Evolutionary conservation across 2,797 vertebrate species (phyloP).

Genomic region (Heterohyrax brucei): DNA sequence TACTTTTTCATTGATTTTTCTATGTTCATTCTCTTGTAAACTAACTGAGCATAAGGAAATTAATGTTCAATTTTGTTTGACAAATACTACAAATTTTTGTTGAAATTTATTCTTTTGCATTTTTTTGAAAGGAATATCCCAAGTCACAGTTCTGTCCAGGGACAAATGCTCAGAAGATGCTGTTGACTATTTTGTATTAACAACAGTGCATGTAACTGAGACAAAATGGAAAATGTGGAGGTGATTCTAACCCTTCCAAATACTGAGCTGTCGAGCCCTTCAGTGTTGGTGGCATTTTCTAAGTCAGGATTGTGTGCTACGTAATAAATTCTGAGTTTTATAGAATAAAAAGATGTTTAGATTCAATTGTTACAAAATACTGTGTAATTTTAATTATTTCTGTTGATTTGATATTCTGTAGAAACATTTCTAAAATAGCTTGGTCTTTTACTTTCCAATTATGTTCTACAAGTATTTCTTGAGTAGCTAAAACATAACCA

Average conservation of each 20-base stretch:
- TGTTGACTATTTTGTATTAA: conserved; percentile 15
- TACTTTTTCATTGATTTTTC: background rate
- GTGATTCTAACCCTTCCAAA: background rate
- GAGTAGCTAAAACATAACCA: background rate
- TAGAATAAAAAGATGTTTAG: background rate
- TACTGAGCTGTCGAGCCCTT: background rate
- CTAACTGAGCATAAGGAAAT: conserved; percentile 7
- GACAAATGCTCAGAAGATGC: background rate
- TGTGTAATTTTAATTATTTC: background rate
- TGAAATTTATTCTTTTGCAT: conserved; percentile 38
- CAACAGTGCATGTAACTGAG: background rate
- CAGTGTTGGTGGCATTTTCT: background rate
- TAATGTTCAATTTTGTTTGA: conserved; percentile 40
- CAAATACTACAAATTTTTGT: background rate
- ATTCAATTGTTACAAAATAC: conserved; percentile 32
- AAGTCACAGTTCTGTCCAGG: background rate
- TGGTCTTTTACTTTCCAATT: conserved; percentile 28
- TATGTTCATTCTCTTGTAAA: conserved; percentile 42
- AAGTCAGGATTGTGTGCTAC: conserved; percentile 10
- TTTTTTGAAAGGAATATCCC: conserved; percentile 28
- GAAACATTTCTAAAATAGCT: conserved; percentile 1
- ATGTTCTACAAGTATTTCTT: conserved; percentile 44
- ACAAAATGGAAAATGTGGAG: background rate
- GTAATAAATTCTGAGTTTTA: conserved; percentile 29
- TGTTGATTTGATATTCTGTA: conserved; percentile 22